Percentiles rank a stretch among this genome's conserved stretches.
Evolutionary conservation across 2,113 vertebrate species (phyloP).

Genomic region (Butastur rufipennis): DNA sequence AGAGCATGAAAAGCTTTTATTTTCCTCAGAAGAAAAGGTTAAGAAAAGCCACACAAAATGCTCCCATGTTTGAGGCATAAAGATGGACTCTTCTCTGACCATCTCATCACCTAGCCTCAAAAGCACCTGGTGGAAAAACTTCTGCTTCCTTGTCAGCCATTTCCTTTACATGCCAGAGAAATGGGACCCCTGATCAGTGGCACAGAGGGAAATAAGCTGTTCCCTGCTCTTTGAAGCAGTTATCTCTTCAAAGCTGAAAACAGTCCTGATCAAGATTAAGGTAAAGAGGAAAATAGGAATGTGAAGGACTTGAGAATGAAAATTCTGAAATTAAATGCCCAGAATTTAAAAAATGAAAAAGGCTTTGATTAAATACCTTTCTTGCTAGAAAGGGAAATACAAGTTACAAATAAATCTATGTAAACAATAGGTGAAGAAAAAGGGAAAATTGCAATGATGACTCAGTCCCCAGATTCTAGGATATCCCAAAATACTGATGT

Average conservation of each 20-base stretch:
- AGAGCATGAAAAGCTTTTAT: neutral
- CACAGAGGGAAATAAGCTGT: neutral
- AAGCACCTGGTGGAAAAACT: neutral
- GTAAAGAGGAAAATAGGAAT: neutral
- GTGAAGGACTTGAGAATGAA: neutral
- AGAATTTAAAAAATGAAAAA: neutral
- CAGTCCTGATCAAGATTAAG: neutral
- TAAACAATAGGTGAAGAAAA: neutral
- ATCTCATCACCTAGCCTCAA: neutral
- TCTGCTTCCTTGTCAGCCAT: neutral
- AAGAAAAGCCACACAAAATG: neutral
- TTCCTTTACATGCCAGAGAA: neutral
- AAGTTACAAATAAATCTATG: neutral
- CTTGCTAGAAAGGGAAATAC: neutral
- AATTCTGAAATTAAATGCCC: neutral
- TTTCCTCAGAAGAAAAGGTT: neutral
- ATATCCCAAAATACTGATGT: neutral
- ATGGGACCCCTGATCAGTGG: neutral
- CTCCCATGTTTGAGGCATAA: neutral
- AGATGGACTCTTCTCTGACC: neutral
- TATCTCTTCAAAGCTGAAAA: neutral
- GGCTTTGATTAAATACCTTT: neutral
- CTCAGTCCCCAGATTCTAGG: neutral
- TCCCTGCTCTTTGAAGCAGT: neutral
- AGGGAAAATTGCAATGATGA: neutral